Conservation (phyloP, 1,140 invertebrate genomes). For the Dinothrombium tinctorium region DNA sequence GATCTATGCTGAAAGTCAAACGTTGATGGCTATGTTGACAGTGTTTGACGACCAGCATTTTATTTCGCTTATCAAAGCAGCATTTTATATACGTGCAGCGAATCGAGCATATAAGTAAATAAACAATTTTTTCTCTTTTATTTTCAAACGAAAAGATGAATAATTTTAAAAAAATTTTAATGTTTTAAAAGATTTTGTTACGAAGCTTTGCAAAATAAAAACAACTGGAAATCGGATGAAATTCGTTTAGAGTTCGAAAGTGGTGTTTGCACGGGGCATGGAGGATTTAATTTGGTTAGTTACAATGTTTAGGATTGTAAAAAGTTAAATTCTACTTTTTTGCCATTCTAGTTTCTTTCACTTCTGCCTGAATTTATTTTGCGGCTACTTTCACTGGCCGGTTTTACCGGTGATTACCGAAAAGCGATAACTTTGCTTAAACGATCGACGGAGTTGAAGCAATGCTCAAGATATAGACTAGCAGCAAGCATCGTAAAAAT, state of each 20-base stretch:
- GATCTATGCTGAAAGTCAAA: too few species aligned
- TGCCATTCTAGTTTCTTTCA: not conserved
- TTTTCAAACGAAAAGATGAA: too few species aligned
- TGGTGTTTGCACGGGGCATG: not conserved
- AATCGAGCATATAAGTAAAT: too few species aligned
- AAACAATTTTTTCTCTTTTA: too few species aligned
- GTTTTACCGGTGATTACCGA: not conserved
- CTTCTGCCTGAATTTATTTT: not conserved
- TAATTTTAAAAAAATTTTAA: too few species aligned
- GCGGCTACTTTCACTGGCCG: not conserved
- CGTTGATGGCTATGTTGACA: too few species aligned
- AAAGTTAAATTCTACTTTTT: not conserved
- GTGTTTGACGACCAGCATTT: too few species aligned
- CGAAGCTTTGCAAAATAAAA: too few species aligned
- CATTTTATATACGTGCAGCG: too few species aligned
- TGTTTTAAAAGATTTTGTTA: too few species aligned
- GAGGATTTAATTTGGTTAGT: not conserved
- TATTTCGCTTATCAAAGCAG: too few species aligned
- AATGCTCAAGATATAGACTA: not conserved
- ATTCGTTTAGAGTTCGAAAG: not conserved
- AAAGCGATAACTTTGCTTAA: not conserved
- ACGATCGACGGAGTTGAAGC: not conserved
- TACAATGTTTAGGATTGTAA: not conserved
- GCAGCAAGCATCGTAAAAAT: not conserved
- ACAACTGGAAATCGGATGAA: not conserved